Base-by-base conservation (phyloP, 2,888 invertebrate genomes). In the Candidula unifasciata region DNA sequence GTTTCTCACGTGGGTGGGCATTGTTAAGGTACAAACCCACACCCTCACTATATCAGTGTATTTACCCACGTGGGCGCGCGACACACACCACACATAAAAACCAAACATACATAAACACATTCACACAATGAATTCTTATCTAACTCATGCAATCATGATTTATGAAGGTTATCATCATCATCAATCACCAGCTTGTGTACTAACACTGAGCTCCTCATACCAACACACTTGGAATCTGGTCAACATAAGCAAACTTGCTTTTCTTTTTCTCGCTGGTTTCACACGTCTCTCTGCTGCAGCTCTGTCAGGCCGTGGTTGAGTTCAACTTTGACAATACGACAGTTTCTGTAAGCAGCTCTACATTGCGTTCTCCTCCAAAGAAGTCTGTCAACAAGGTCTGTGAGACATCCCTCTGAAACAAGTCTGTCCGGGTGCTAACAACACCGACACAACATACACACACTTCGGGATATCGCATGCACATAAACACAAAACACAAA, bases 371-470 rank as follows among this genome's bases (percentile, higher is more conserved):
- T 1, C 99, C 97, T 0, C 99, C 99, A 93, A 99, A 99, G 94
- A 99, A 99, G 93, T 99, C 99, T 0, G 99, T 99, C 35, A 99
- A 97, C 0, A 97, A 97, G 24, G 99, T 99, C 91, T 96, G 96
- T 87, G 95, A 95, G 0, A 97, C 97, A 94, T 98, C 96, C 57
- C 98, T 95, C 82, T 95, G 95, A 93, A 97, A 99, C 21, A 99
- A 95, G 94, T 99, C 99, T 85, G 95, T 96, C 27, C 99, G 95
- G 0, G 98, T 97, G 1, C 98, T 98, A 0, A 99, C 99, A 0
- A 99, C 99, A 0, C 99, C 99, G 83, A 98, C 96, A 93, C 99
- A 99, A n/a, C n/a, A n/a, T n/a, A n/a, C n/a, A n/a, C n/a, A n/a
- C n/a, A n/a, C n/a, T n/a, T n/a, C n/a, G n/a, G n/a, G n/a, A n/a